Conservation (phyloP, 2,797 vertebrate genomes). For the Argentina silus region DNA sequence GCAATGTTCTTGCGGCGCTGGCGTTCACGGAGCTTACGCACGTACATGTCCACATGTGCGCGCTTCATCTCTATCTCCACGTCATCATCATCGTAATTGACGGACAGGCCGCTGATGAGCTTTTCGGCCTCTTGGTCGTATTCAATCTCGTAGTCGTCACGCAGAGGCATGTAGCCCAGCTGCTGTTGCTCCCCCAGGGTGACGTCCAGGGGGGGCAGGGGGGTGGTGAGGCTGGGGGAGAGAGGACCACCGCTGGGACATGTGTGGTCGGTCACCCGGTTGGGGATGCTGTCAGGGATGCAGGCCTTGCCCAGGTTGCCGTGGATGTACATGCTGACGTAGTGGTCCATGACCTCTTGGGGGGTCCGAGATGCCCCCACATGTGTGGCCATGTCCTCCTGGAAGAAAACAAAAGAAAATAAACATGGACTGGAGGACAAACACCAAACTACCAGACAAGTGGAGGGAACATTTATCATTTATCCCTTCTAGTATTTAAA, state of each 20-base stretch:
- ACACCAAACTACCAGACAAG: too few relatives aligned
- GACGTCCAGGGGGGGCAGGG: slow-evolving; percentile 90
- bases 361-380: slow-evolving; percentile 91
- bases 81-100: slow-evolving; percentile 97
- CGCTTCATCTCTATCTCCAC: slow-evolving; percentile 97
- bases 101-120: slow-evolving; percentile 93
- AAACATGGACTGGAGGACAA: neutral
- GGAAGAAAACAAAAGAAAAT: slow-evolving; percentile 8
- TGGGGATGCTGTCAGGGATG: slow-evolving; percentile 95
- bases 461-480: too few relatives aligned
- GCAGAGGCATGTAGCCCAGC: slow-evolving; percentile 96
- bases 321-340: slow-evolving; percentile 98
- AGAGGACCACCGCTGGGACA: slow-evolving; percentile 92
- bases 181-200: slow-evolving; percentile 93
- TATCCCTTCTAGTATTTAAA: too few relatives aligned
- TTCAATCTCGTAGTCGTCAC: slow-evolving; percentile 97
- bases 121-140: slow-evolving; percentile 96
- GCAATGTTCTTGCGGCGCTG: slow-evolving; percentile 96
- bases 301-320: slow-evolving; percentile 98
- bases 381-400: slow-evolving; percentile 98
- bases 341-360: slow-evolving; percentile 98
- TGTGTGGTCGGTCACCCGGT: slow-evolving; percentile 97
- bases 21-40: slow-evolving; percentile 90
- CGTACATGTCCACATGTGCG: slow-evolving; percentile 98
- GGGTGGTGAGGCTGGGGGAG: slow-evolving; percentile 93